Evolutionary conservation across 2,888 invertebrate species (phyloP), one percentile per base, ranked within the genome.

Genomic region (Drosophila fungiperda): DNA sequence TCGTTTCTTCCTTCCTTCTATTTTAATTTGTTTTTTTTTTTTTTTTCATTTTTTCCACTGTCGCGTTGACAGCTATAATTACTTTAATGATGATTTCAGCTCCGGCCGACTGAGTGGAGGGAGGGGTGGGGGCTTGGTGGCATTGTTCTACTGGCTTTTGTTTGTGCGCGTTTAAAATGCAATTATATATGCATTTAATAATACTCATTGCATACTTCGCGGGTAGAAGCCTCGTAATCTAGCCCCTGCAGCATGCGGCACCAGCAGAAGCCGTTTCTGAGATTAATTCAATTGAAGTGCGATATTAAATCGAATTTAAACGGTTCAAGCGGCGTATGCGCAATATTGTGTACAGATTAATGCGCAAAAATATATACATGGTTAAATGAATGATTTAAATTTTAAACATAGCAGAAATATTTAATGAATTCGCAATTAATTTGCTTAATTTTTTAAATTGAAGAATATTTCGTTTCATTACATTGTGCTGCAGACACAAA

Each of bases 251-350:
- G 64, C 15, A 35, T 29, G 20, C 50, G 35, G 60, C 35, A 36
- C 35, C 52, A 38, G 52, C 61, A 40, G 60, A 38, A 66, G 70
- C 71, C 67, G 45, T 65, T 65, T 66, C 64, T 53, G 69, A 73
- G 89, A 76, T 79, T 75, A 87, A 85, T 87, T 89, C 61, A 89
- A 85, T 87, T 81, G 79, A 70, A 89, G 72, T 83, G 82, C 68
- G 69, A 53, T 65, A 69, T 79, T 49, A 73, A 84, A 87, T 84
- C 81, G 73, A 87, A 86, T 84, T 88, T 83, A 81, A 74, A 20
- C 64, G 36, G 53, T 59, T 17, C 50, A 70, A 69, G 42, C 65
- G 54, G 52, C 78, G 80, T 80, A 79, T 80, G 52, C 54, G 64
- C 55, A 72, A 68, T 59, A 68, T 68, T 63, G 48, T 42, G 68